These are phyloP conservation scores for Enteromius treurensis DNA, from an alignment of 2,797 vertebrate genomes.

Conservation along the genomic window DNA sequence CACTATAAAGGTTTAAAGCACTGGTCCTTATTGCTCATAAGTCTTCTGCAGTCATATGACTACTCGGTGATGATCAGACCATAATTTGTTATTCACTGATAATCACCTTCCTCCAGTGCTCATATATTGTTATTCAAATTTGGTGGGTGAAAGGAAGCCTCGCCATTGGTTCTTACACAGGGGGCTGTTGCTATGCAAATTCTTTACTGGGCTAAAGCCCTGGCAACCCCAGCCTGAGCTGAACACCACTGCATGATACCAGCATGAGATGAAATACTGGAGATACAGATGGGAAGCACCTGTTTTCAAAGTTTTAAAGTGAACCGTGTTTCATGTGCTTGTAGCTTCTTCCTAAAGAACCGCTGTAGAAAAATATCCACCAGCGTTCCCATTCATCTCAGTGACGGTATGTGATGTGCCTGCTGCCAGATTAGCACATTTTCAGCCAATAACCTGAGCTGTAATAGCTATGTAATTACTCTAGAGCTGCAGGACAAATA, in stretches of 20 bases:
- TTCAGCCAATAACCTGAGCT: neutral
- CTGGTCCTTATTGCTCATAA: neutral
- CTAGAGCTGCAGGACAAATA: neutral
- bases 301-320: neutral
- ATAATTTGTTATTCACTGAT: neutral
- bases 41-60: neutral
- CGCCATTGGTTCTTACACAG: neutral
- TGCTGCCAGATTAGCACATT: neutral
- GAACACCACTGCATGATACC: neutral
- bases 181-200: conserved; percentile 10
- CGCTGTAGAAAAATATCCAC: neutral
- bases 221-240: neutral
- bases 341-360: neutral
- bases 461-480: neutral
- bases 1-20: neutral
- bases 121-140: neutral
- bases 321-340: neutral
- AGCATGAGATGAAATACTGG: neutral
- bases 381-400: neutral
- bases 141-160: neutral
- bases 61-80: too few relatives aligned
- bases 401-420: neutral
- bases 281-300: neutral
- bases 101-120: conserved; percentile 1
- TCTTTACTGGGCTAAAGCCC: neutral